phyloP scores from a whole-genome alignment of 23 tunicate genomes.

The Aplidium turbinatum region DNA sequence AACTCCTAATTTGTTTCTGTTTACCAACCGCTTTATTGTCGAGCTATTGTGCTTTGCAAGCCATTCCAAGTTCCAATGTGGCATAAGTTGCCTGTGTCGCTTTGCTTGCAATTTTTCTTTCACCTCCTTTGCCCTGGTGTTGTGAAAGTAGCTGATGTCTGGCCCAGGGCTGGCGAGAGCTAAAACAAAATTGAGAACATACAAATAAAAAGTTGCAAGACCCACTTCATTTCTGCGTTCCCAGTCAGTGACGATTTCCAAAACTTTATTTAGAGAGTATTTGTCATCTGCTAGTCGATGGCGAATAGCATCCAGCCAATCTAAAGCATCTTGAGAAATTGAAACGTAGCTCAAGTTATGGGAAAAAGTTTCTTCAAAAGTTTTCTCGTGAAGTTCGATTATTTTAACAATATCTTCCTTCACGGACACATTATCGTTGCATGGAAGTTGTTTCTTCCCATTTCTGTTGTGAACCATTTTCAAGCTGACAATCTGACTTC shows the following conservation, averaged over 20 bases:
- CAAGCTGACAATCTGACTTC: slow-evolving; percentile 31
- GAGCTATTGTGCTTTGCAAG: slow-evolving; percentile 15
- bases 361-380: neutral
- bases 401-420: slow-evolving; percentile 19
- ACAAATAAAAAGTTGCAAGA: slow-evolving; percentile 58
- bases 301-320: slow-evolving; percentile 76
- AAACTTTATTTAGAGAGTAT: slow-evolving; percentile 25
- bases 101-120: slow-evolving; percentile 24
- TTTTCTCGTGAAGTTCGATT: slow-evolving; percentile 18
- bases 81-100: neutral
- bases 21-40: slow-evolving; percentile 25
- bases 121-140: neutral
- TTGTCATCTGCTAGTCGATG: slow-evolving; percentile 25
- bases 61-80: slow-evolving; percentile 26
- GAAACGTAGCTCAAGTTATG: neutral
- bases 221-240: slow-evolving; percentile 43
- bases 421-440: slow-evolving; percentile 25
- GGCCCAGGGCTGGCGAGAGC: slow-evolving; percentile 44
- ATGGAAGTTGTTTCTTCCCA: neutral
- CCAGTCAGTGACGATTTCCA: slow-evolving; percentile 36
- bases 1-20: slow-evolving; percentile 23
- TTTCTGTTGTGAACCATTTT: slow-evolving; percentile 25
- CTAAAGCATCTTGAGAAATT: slow-evolving; percentile 39
- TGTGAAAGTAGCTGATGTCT: slow-evolving; percentile 19
- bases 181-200: slow-evolving; percentile 42